Evolutionary conservation across 2,797 vertebrate genomes (phyloP), one percentile per base, ranked within the genome.

Genomic region (Naso thynnoides): DNA sequence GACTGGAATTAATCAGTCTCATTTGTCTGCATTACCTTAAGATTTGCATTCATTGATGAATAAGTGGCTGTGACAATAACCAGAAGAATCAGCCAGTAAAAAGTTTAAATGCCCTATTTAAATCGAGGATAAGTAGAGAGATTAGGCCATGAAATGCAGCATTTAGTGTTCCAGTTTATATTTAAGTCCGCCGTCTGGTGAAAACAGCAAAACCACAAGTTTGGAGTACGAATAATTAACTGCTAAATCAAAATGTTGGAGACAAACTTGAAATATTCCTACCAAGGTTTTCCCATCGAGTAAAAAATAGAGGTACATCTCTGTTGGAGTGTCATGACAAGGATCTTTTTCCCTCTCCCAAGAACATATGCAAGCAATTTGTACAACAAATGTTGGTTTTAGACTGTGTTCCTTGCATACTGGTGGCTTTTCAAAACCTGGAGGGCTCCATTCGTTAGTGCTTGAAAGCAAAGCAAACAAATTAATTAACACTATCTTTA

Each of bases 401-500:
- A 93, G 91, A 86, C 87, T 47, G 88, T 92, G 87, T 93, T 93
- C 90, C 85, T 91, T 89, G 89, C 76, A 76, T 86, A 90, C 91
- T 88, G 86, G 93, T 95, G 94, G 93, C 94, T 95, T 88, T 83
- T 88, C 86, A 58, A 72, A 90, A 92, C 89, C 87, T 74, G 80
- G 82, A 92, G 91, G 92, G 91, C 91, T 91, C 90, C 21, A 80
- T 95, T 96, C 90, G 81, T 93, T 92, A 88, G 87, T 79, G 88
- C 89, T 92, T 91, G 79, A 93, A 92, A 88, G 87, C 87, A 96
- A 96, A 94, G 89, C 92, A 95, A 96, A 96, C 95, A 95, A 95
- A 96, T 96, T 95, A 95, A 96, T 96, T 95, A 95, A 91, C 78
- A 75, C 94, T 95, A 94, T 95, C 95, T 96, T 93, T 93, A 91